These are phyloP conservation scores for Holocentrus rufus DNA, from an alignment of 2,797 vertebrate genomes.

Conservation along the genomic window DNA sequence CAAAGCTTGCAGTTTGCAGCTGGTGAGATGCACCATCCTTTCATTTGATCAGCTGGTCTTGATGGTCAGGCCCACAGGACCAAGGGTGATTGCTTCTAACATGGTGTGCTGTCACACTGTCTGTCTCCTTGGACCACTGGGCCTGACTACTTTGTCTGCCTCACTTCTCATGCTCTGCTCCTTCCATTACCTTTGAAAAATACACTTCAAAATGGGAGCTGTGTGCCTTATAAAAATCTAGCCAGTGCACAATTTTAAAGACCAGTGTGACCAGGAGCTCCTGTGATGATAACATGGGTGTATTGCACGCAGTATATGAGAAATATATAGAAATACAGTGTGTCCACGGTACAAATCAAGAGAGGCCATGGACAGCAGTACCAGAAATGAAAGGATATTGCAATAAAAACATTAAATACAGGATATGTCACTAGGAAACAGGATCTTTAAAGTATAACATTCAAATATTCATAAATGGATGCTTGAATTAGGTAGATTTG, in stretches of 20 bases:
- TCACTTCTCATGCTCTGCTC: neutral
- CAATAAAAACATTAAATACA: neutral
- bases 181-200: neutral
- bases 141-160: neutral
- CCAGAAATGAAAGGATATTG: neutral
- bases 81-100: constrained; percentile 16
- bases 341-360: neutral
- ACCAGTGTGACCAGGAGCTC: too few species aligned
- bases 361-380: neutral
- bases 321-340: neutral
- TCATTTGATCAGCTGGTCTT: neutral
- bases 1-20: neutral
- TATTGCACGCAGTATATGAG: neutral
- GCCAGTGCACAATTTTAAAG: too few species aligned
- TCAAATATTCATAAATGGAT: too few species aligned
- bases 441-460: too few species aligned
- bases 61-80: neutral
- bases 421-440: too few species aligned
- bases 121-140: neutral
- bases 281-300: too few species aligned
- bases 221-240: too few species aligned
- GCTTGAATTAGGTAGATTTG: too few species aligned
- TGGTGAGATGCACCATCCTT: neutral
- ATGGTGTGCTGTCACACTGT: constrained; percentile 8
- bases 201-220: neutral